These are phyloP conservation scores for Aphaenogaster rudis DNA, from an alignment of 1,140 invertebrate species.

Conservation along the genomic window DNA sequence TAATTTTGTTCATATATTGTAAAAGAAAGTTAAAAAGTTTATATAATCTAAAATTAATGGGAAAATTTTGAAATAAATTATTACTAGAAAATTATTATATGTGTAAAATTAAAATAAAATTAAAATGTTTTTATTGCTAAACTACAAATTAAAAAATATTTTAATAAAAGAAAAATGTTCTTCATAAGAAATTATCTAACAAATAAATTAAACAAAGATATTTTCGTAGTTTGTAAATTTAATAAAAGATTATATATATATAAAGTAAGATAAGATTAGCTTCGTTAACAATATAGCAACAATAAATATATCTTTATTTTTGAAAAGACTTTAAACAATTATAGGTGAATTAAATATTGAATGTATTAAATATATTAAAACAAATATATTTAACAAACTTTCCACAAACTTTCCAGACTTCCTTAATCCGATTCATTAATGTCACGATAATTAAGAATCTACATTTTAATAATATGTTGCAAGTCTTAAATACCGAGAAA, in stretches of 20 bases:
- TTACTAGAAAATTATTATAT: background rate
- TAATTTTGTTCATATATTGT: background rate
- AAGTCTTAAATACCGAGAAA: slow-evolving; percentile 23
- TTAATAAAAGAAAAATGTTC: background rate
- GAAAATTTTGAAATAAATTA: background rate
- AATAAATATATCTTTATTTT: background rate
- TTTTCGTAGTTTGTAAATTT: background rate
- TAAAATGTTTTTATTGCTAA: background rate
- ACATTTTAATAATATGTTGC: background rate
- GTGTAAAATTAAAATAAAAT: background rate
- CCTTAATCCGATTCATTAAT: background rate
- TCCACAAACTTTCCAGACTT: background rate
- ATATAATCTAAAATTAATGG: background rate
- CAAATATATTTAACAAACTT: too few relatives aligned
- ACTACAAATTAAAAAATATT: background rate
- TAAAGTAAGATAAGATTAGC: background rate
- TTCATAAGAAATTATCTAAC: background rate
- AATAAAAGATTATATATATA: background rate
- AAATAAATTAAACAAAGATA: background rate
- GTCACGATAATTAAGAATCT: background rate
- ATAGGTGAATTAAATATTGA: background rate
- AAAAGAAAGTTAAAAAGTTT: background rate
- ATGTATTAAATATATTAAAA: background rate
- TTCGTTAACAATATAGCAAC: background rate
- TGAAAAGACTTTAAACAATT: background rate